Evolutionary conservation across 1,140 invertebrate genomes (phyloP).

Genomic region (Amphibalanus amphitrite): DNA sequence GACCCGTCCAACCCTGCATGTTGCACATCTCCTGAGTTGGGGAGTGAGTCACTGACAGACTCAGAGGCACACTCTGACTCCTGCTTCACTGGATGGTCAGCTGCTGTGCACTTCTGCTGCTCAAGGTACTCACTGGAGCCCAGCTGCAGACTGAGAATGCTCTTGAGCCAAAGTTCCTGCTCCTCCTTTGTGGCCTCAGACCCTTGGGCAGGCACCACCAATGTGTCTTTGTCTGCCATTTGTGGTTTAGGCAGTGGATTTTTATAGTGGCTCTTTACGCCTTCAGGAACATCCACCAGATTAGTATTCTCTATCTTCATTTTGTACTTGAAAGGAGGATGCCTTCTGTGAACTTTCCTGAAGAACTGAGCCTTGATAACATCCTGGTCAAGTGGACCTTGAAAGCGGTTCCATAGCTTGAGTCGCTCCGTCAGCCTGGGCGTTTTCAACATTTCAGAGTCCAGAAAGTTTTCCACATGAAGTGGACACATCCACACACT

Average conservation of each 20-base stretch:
- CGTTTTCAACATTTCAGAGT: slow-evolving; percentile 59
- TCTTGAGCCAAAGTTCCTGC: not conserved
- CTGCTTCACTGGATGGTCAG: not conserved
- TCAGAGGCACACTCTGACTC: not conserved
- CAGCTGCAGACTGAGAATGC: not conserved
- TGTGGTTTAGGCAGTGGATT: slow-evolving; percentile 1
- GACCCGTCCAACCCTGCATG: not conserved
- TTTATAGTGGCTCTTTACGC: slow-evolving; percentile 2
- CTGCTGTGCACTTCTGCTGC: not conserved
- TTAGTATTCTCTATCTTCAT: slow-evolving; percentile 15
- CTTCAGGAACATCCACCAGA: not conserved
- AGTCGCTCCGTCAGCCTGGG: slow-evolving; percentile 64
- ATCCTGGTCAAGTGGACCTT: slow-evolving; percentile 59
- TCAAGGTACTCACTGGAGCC: not conserved
- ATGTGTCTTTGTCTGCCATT: not conserved
- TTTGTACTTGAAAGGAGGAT: slow-evolving; percentile 53
- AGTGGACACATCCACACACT: slow-evolving; percentile 88
- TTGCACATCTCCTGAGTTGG: not conserved
- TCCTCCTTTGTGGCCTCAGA: not conserved
- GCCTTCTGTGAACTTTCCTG: slow-evolving; percentile 46
- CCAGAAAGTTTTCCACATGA: slow-evolving; percentile 73
- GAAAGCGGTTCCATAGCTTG: slow-evolving; percentile 65
- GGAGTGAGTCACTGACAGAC: not conserved
- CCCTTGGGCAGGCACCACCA: not conserved
- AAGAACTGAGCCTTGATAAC: slow-evolving; percentile 69